These are phyloP conservation scores for Spilogale gracilis DNA, from an alignment of 2,113 vertebrate genomes.

Conservation along the genomic window DNA sequence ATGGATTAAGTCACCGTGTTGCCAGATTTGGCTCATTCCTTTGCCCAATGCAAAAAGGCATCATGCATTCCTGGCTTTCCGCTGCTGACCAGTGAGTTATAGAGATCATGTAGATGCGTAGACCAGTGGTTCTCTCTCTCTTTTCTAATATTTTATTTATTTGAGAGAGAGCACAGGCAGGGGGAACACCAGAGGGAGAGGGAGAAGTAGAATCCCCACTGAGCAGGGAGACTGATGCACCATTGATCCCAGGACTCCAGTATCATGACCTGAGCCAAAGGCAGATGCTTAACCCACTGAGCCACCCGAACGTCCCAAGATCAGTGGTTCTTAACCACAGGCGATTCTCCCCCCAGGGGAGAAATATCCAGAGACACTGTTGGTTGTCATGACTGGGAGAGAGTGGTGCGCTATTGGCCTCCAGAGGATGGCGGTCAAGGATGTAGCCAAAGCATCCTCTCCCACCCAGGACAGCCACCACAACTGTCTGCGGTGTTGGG, in stretches of 20 bases:
- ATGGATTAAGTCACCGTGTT: neutral
- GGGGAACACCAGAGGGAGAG: too few species aligned
- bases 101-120: neutral
- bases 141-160: too few species aligned
- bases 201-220: too few species aligned
- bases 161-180: too few species aligned
- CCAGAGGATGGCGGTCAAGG: neutral
- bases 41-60: neutral
- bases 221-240: too few species aligned
- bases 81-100: neutral
- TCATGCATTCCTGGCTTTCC: neutral
- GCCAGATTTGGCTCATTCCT: neutral
- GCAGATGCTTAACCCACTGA: too few species aligned
- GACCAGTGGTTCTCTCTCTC: too few species aligned
- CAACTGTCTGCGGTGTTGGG: fast-evolving
- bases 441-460: neutral
- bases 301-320: too few species aligned
- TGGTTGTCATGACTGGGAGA: neutral
- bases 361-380: neutral
- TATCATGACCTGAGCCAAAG: too few species aligned
- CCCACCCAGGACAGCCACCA: neutral
- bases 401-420: neutral
- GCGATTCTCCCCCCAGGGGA: neutral
- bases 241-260: too few species aligned
- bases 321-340: neutral